Conservation (phyloP, 2,888 invertebrate species). For the Nomada lathburiana region DNA sequence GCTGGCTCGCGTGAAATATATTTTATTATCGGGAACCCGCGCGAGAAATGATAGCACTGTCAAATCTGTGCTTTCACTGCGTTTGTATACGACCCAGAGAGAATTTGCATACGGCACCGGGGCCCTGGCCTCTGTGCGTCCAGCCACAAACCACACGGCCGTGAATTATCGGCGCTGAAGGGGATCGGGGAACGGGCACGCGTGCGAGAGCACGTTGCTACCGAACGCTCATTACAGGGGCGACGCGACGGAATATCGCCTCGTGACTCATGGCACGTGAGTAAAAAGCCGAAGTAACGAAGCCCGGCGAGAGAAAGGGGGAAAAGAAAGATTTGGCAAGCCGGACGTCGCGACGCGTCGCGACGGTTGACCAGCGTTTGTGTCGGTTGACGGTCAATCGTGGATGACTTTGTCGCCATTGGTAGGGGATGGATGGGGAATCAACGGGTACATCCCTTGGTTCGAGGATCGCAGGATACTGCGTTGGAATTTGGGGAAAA, state of each 20-base stretch:
- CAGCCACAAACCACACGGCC: slow-evolving; percentile 44
- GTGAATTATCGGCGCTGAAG: slow-evolving; percentile 63
- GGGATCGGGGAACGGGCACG: slow-evolving; percentile 47
- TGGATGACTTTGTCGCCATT: too few species aligned
- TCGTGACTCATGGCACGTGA: slow-evolving; percentile 66
- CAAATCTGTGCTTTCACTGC: slow-evolving; percentile 64
- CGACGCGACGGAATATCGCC: slow-evolving; percentile 59
- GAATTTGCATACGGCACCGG: slow-evolving; percentile 51
- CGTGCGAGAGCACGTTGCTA: slow-evolving; percentile 50
- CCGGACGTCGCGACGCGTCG: slow-evolving; percentile 7
- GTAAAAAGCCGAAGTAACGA: slow-evolving; percentile 62
- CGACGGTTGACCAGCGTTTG: slow-evolving; percentile 44
- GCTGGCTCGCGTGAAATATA: slow-evolving; percentile 29
- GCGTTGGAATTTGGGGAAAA: too few species aligned
- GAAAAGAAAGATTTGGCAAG: slow-evolving; percentile 54
- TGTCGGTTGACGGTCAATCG: too few species aligned
- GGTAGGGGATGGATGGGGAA: too few species aligned
- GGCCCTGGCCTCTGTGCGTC: slow-evolving; percentile 16
- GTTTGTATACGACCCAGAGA: slow-evolving; percentile 69
- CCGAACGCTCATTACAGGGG: slow-evolving; percentile 68
- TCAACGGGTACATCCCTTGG: too few species aligned
- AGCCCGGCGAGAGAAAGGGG: slow-evolving; percentile 38
- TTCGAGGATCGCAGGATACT: too few species aligned
- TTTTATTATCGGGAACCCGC: slow-evolving; percentile 49
- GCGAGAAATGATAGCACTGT: slow-evolving; percentile 57